Conservation (phyloP, 2,888 invertebrate species). For the Tachina fera region DNA sequence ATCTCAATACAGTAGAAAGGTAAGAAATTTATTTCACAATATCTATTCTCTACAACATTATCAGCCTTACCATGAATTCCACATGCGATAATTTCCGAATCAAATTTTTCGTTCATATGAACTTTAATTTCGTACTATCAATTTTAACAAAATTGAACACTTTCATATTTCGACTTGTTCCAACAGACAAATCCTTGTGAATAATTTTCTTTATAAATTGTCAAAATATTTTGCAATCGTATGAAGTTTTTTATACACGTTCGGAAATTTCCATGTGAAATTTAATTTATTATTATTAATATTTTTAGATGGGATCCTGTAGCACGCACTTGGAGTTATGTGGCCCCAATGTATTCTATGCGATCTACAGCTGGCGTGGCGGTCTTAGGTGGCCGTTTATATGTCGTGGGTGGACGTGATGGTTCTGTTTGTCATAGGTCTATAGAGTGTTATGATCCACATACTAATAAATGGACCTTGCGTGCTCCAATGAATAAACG, state of each 20-base stretch:
- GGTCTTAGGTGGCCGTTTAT: slow-evolving; percentile 91
- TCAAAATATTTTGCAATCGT: too few relatives aligned
- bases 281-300: too few relatives aligned
- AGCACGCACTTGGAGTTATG: slow-evolving; percentile 94
- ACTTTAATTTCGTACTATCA: too few relatives aligned
- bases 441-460: slow-evolving; percentile 93
- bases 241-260: too few relatives aligned
- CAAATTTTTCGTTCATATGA: too few relatives aligned
- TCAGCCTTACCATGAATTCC: too few relatives aligned
- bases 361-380: slow-evolving; percentile 94
- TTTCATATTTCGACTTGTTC: too few relatives aligned
- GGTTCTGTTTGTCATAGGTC: slow-evolving; percentile 94
- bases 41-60: background rate
- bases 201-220: too few relatives aligned
- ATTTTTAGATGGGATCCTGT: slow-evolving; percentile 91
- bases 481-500: slow-evolving; percentile 94
- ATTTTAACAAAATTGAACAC: too few relatives aligned
- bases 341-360: slow-evolving; percentile 94
- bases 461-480: slow-evolving; percentile 89
- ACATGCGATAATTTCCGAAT: too few relatives aligned
- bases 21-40: slow-evolving; percentile 71
- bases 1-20: slow-evolving; percentile 95
- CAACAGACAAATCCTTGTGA: too few relatives aligned
- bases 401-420: slow-evolving; percentile 96
- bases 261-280: too few relatives aligned